Percentiles rank a stretch among this genome's conserved stretches.
These are phyloP conservation scores for Cassiopea xamachana DNA, from an alignment of 30 jellyfish, hydroid and myxozoan genomes.

Conservation along the genomic window DNA sequence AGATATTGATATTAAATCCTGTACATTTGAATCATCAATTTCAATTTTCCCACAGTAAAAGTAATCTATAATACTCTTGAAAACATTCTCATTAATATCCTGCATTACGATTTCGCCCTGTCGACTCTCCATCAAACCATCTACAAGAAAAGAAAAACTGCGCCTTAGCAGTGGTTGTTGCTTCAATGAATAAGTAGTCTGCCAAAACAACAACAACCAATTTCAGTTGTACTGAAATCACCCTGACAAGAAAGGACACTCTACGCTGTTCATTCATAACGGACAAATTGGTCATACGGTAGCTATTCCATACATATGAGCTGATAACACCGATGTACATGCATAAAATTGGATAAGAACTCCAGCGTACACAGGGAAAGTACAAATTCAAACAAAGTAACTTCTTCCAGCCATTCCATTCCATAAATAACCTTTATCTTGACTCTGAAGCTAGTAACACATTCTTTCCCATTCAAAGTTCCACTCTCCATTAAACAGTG, in stretches of 20 bases:
- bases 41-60: slow-evolving; percentile 86
- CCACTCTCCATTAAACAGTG: not conserved
- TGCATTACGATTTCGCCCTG: slow-evolving; percentile 74
- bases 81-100: slow-evolving; percentile 75
- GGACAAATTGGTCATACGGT: too few species aligned
- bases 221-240: too few species aligned
- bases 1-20: slow-evolving; percentile 80
- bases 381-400: not conserved
- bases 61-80: slow-evolving; percentile 75
- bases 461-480: slow-evolving; percentile 1
- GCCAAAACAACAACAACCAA: too few species aligned
- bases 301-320: too few species aligned
- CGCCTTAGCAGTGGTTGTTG: too few species aligned
- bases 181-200: too few species aligned
- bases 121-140: slow-evolving; percentile 87
- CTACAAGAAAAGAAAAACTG: slow-evolving; percentile 39
- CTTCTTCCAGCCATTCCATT: slow-evolving; percentile 5
- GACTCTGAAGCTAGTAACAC: not conserved
- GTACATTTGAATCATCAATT: slow-evolving; percentile 84
- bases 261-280: too few species aligned
- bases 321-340: too few species aligned
- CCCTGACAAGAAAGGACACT: too few species aligned
- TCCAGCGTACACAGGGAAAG: not conserved
- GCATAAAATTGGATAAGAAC: too few species aligned
- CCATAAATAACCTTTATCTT: slow-evolving; percentile 3